phyloP scores from a whole-genome alignment of 2,888 invertebrate species.

The Myopa testacea region DNA sequence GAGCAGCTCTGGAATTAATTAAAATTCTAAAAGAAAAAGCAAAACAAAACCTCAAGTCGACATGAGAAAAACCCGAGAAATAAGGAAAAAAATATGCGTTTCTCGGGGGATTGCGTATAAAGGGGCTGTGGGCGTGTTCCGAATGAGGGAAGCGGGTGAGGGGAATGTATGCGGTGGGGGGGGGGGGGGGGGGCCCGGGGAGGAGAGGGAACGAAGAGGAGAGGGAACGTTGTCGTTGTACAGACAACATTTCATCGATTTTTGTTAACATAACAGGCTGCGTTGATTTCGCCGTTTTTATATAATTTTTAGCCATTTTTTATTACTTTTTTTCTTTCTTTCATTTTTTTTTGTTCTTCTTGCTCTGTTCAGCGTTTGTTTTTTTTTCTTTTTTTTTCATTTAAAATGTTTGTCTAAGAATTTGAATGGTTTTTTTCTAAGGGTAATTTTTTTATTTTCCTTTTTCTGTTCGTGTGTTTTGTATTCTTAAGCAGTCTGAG shows the following conservation, averaged over 20 bases:
- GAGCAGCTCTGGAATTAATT: background rate
- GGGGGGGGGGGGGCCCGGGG: conserved; percentile 3
- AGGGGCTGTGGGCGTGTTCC: too few relatives aligned
- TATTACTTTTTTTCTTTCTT: background rate
- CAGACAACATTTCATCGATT: conserved; percentile 30
- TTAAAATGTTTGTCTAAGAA: conserved; percentile 37
- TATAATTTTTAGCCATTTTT: background rate
- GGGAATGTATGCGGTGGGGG: background rate
- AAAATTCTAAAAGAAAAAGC: conserved; percentile 3
- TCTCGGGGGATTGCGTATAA: background rate
- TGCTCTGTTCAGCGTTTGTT: conserved; percentile 37
- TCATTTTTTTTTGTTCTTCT: background rate
- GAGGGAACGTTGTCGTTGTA: background rate
- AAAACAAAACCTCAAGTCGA: too few relatives aligned
- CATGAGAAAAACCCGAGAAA: too few relatives aligned
- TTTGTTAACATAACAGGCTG: conserved; percentile 28
- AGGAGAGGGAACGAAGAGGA: background rate
- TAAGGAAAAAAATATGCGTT: background rate
- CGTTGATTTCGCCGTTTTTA: conserved; percentile 2
- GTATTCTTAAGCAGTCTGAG: background rate
- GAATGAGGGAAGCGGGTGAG: background rate
- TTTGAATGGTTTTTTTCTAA: conserved; percentile 42
- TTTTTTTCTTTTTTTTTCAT: conserved; percentile 50
- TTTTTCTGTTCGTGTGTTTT: background rate
- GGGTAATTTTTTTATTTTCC: conserved; percentile 29